Conservation (phyloP, 2,113 vertebrate species). For the Erythrocebus patas region DNA sequence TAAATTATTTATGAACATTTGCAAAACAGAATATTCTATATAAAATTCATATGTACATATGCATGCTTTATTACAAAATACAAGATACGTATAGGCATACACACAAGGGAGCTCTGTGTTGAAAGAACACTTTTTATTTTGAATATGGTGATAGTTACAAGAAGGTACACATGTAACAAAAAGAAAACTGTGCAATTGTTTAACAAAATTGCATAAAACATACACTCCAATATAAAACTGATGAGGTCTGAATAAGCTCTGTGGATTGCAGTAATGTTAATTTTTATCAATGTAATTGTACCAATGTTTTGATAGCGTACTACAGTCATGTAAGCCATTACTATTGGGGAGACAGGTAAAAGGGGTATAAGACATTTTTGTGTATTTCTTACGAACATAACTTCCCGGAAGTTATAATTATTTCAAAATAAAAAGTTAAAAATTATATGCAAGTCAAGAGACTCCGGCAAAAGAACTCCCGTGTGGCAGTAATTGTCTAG, state of each 20-base stretch:
- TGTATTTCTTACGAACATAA: background rate
- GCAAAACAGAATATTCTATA: background rate
- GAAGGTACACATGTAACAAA: background rate
- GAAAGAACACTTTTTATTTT: background rate
- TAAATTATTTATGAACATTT: constrained; percentile 16
- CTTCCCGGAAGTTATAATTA: background rate
- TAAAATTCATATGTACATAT: background rate
- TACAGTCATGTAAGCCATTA: background rate
- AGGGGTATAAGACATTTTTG: fast-evolving
- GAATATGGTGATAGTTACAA: background rate
- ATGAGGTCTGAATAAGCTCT: background rate
- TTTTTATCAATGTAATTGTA: background rate
- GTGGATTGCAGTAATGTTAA: background rate
- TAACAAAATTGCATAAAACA: background rate
- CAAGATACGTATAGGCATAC: background rate
- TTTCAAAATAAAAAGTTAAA: background rate
- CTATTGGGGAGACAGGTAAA: background rate
- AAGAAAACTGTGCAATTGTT: too few species aligned
- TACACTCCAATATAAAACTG: background rate
- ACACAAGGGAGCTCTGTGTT: background rate
- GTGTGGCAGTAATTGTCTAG: background rate
- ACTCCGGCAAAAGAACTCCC: background rate
- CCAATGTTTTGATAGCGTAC: background rate
- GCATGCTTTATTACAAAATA: background rate
- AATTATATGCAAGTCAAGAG: background rate